Conservation (phyloP, 2,113 vertebrate species). For the Lepus europaeus region DNA sequence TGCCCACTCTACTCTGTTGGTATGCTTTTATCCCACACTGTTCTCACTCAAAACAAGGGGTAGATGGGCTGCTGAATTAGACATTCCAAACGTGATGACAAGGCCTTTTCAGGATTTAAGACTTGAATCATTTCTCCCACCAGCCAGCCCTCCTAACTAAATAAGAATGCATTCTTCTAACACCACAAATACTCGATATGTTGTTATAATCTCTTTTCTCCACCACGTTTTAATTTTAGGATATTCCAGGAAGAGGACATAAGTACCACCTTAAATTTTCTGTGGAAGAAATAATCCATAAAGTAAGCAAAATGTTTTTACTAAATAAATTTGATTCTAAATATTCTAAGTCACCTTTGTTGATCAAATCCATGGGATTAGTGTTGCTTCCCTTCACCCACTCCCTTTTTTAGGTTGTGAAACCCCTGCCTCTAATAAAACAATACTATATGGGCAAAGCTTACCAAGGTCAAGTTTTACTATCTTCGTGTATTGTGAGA, state of each 20-base stretch:
- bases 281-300: slow-evolving; percentile 89
- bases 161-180: background rate
- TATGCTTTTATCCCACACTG: background rate
- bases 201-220: slow-evolving; percentile 2
- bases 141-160: background rate
- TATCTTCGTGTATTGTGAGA: background rate
- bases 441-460: background rate
- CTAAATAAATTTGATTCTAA: slow-evolving; percentile 13
- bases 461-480: background rate
- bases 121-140: background rate
- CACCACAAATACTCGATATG: background rate
- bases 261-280: slow-evolving; percentile 92
- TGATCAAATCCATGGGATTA: slow-evolving; percentile 8
- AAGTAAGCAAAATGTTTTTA: slow-evolving; percentile 88
- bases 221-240: slow-evolving; percentile 84
- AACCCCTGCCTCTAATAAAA: slow-evolving; percentile 3
- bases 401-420: background rate
- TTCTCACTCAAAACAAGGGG: background rate
- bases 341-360: background rate
- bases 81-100: background rate
- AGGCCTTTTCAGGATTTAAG: background rate
- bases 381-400: background rate
- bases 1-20: background rate
- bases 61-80: background rate
- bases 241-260: slow-evolving; percentile 87